Evolutionary conservation across 2,113 vertebrate species (phyloP).

Genomic region (Platanista minor): DNA sequence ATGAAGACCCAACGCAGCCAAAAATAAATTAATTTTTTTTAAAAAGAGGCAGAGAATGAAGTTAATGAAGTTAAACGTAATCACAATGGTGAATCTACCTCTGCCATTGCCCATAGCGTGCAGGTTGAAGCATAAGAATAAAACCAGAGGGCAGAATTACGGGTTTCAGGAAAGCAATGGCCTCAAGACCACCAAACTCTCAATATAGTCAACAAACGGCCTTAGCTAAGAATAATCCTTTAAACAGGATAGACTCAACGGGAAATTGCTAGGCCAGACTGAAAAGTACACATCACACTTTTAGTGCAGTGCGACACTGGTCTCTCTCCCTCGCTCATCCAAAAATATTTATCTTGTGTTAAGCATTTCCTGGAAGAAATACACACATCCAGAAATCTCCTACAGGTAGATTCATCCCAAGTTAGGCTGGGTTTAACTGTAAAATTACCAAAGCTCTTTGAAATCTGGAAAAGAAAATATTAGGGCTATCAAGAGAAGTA

Average conservation of each 20-base stretch:
- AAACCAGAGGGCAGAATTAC: neutral
- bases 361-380: neutral
- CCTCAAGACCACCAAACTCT: neutral
- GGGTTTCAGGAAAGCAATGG: neutral
- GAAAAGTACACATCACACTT: neutral
- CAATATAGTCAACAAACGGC: neutral
- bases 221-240: neutral
- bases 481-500: conserved; percentile 3
- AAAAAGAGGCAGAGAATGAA: neutral
- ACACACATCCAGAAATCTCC: neutral
- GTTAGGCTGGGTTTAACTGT: neutral
- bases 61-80: neutral
- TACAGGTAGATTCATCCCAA: neutral
- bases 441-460: neutral
- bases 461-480: conserved; percentile 43
- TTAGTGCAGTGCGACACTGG: neutral
- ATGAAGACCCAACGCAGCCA: too few species aligned
- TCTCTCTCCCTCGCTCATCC: neutral
- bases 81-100: neutral
- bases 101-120: neutral
- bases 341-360: neutral
- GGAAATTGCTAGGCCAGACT: neutral
- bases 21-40: too few species aligned
- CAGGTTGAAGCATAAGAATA: neutral
- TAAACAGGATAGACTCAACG: neutral